Evolutionary conservation across 2,888 invertebrate species (phyloP).

Genomic region (Leptopilina drosophilae): DNA sequence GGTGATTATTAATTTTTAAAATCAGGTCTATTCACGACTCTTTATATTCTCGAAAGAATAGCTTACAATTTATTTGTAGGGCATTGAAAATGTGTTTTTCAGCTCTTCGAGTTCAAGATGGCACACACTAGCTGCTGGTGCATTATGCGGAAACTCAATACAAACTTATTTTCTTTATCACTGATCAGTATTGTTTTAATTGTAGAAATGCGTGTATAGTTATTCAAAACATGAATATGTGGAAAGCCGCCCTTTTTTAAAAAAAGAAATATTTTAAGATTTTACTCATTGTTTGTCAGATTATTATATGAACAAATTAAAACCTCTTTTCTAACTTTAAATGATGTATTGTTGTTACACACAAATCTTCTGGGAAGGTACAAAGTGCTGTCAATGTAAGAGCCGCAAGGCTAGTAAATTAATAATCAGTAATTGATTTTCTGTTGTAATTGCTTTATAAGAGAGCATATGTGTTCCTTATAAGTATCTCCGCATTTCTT

Average conservation of each 20-base stretch:
- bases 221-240: neutral
- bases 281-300: neutral
- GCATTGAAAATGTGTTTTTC: neutral
- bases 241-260: neutral
- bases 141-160: neutral
- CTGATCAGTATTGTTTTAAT: constrained; percentile 5
- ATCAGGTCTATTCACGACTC: neutral
- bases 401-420: neutral
- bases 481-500: neutral
- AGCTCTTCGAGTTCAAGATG: neutral
- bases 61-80: neutral
- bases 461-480: too few species aligned
- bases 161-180: neutral
- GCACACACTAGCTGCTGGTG: neutral
- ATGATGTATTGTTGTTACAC: neutral
- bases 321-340: neutral
- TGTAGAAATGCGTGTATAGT: neutral
- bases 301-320: neutral
- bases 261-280: neutral
- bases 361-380: constrained; percentile 10
- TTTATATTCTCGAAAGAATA: neutral
- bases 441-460: neutral
- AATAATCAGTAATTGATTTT: neutral
- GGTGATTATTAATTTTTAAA: too few species aligned
- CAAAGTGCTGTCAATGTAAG: neutral